Evolutionary conservation across 2,113 vertebrate genomes (phyloP), one percentile per base, ranked within the genome.

Genomic region (Sylvicapra grimmia): DNA sequence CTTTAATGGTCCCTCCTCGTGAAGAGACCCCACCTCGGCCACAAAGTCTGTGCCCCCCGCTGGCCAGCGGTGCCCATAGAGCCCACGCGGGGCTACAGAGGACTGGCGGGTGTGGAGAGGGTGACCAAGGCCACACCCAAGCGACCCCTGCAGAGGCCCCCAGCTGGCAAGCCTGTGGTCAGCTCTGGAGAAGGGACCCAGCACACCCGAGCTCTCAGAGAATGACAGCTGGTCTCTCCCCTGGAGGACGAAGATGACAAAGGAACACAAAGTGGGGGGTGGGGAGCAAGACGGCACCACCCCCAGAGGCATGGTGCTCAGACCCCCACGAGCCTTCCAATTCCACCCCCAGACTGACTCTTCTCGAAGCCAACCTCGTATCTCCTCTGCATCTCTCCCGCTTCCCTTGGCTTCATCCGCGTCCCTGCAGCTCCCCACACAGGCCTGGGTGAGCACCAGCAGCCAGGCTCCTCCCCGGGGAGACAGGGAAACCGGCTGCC

Each of bases 381-480:
- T 83, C 51, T 68, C 27, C 61, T 86, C 33, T n/a, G 29, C 95
- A 47, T 51, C 31, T 40, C 86, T 94, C 25, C 31, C 6, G 6
- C 4, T 29, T 90, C 49, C 65, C 23, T 65, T 33, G 36, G 65
- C 33, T 97, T 56, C 61, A 91, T 91, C 86, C 36, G 5, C 0
- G 0, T 89, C 90, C 84, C 96, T 80, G 56, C 33, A 97, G 94
- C 89, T 86, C 97, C 89, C 86, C 96, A 80, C 51, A 80, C 86
- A 96, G 98, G 94, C 58, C 68, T 63, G 23, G 10, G 6, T 8
- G 47, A 93, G 49, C 47, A 80, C 31, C 68, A 53, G 33, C 95
- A 93, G 36, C 54, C 75, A 36, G 53, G 49, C 63, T 91, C 51
- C 77, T 89, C 40, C 59, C n/a, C 6, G 47, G 18, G 31, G 14